phyloP scores from a whole-genome alignment of 2,888 invertebrate species.

The Noctua comes region DNA sequence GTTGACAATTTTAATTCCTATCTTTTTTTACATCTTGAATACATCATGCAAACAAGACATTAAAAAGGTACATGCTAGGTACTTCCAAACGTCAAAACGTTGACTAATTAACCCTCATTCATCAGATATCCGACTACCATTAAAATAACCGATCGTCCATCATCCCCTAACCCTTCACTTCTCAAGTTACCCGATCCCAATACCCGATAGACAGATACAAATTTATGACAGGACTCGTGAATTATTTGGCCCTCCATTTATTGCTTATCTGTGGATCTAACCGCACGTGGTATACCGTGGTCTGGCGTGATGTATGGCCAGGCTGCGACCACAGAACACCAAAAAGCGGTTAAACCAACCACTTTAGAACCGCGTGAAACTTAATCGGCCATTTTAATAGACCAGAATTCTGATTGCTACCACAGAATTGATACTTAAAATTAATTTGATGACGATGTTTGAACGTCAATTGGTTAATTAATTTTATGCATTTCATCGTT shows the following conservation, averaged over 20 bases:
- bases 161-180: slow-evolving; percentile 65
- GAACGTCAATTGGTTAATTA: slow-evolving; percentile 56
- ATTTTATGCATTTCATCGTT: slow-evolving; percentile 54
- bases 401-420: slow-evolving; percentile 51
- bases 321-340: slow-evolving; percentile 49
- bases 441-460: slow-evolving; percentile 60
- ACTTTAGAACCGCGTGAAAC: slow-evolving; percentile 58
- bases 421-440: slow-evolving; percentile 64
- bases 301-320: slow-evolving; percentile 63
- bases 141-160: slow-evolving; percentile 60
- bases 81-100: slow-evolving; percentile 41
- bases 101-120: slow-evolving; percentile 57
- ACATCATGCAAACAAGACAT: background rate
- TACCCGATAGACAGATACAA: slow-evolving; percentile 81
- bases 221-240: slow-evolving; percentile 81
- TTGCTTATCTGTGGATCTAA: slow-evolving; percentile 78
- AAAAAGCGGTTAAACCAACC: slow-evolving; percentile 51
- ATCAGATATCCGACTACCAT: slow-evolving; percentile 57
- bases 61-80: background rate
- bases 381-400: slow-evolving; percentile 58
- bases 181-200: slow-evolving; percentile 81
- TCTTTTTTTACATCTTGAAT: background rate
- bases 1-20: background rate
- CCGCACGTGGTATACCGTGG: slow-evolving; percentile 75
- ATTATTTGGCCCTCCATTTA: slow-evolving; percentile 70